Percentiles rank a stretch among this genome's conserved stretches.
phyloP scores from a whole-genome alignment of 2,888 invertebrate genomes.

The Serrognathus titanus region DNA sequence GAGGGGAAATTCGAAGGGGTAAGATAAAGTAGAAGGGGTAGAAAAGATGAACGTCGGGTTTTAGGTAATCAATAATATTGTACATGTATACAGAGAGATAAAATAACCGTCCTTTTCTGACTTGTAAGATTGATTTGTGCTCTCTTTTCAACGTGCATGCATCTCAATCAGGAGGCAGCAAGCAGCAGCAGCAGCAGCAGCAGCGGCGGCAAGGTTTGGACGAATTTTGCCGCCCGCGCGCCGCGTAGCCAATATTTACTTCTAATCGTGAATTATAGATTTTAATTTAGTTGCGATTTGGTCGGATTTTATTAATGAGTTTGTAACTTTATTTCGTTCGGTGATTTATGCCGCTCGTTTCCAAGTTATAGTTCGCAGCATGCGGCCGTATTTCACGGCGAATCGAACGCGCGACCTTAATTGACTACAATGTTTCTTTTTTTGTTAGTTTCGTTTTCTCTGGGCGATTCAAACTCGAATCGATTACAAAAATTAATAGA shows the following conservation, averaged over 20 bases:
- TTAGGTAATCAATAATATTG: slow-evolving; percentile 34
- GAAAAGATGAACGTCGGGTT: slow-evolving; percentile 33
- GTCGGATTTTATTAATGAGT: slow-evolving; percentile 2
- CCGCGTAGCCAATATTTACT: not conserved
- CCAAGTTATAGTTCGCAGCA: not conserved
- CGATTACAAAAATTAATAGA: not conserved
- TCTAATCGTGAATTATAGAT: slow-evolving; percentile 4
- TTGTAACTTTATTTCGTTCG: not conserved
- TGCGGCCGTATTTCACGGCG: not conserved
- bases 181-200: not conserved
- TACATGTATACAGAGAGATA: slow-evolving; percentile 32
- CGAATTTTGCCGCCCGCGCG: not conserved
- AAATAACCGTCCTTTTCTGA: slow-evolving; percentile 26
- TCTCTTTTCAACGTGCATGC: not conserved
- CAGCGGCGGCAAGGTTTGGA: not conserved
- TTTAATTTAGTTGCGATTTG: slow-evolving; percentile 2
- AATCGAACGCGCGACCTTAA: not conserved
- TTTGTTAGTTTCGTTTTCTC: not conserved
- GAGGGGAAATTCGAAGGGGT: slow-evolving; percentile 16
- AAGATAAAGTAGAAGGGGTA: slow-evolving; percentile 32
- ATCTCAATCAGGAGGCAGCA: not conserved
- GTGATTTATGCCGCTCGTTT: slow-evolving; percentile 1
- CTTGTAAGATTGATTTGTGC: slow-evolving; percentile 3
- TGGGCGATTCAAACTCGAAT: not conserved
- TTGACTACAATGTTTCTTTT: not conserved